These are phyloP conservation scores for Tillus elongatus DNA, from an alignment of 2,888 invertebrate genomes.

Conservation along the genomic window DNA sequence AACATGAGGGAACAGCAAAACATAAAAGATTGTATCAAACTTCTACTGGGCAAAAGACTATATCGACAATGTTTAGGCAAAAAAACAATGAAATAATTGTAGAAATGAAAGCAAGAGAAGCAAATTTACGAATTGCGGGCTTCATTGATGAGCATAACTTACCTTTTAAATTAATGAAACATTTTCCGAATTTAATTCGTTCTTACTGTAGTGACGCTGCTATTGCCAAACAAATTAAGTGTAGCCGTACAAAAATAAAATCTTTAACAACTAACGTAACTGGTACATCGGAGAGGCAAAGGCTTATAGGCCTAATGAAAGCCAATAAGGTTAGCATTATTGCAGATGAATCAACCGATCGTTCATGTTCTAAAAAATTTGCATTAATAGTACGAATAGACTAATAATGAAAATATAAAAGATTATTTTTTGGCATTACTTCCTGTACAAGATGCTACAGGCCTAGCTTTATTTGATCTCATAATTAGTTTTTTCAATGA, in stretches of 20 bases:
- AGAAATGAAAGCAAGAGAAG: constrained; percentile 3
- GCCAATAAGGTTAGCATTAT: constrained; percentile 7
- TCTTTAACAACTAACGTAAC: constrained; percentile 5
- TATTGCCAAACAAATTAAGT: constrained; percentile 8
- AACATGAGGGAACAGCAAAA: not conserved
- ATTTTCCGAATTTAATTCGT: not conserved
- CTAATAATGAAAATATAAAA: too few relatives aligned
- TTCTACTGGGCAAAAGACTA: constrained; percentile 3
- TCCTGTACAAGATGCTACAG: too few relatives aligned
- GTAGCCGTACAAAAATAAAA: constrained; percentile 7
- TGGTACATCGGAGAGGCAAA: not conserved
- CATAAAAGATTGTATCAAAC: not conserved
- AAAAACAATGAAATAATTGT: constrained; percentile 1
- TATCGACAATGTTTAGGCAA: not conserved
- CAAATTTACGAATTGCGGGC: constrained; percentile 6
- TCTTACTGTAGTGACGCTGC: not conserved
- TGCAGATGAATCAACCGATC: constrained; percentile 9
- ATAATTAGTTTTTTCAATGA: too few relatives aligned
- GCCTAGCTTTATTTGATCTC: too few relatives aligned
- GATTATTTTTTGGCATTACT: too few relatives aligned
- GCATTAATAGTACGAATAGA: constrained; percentile 5
- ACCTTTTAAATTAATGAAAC: constrained; percentile 10
- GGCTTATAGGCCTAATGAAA: constrained; percentile 3
- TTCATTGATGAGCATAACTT: constrained; percentile 7
- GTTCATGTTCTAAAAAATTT: constrained; percentile 7